Conservation (phyloP, 2,888 invertebrate species). For the Lymantria dispar region DNA sequence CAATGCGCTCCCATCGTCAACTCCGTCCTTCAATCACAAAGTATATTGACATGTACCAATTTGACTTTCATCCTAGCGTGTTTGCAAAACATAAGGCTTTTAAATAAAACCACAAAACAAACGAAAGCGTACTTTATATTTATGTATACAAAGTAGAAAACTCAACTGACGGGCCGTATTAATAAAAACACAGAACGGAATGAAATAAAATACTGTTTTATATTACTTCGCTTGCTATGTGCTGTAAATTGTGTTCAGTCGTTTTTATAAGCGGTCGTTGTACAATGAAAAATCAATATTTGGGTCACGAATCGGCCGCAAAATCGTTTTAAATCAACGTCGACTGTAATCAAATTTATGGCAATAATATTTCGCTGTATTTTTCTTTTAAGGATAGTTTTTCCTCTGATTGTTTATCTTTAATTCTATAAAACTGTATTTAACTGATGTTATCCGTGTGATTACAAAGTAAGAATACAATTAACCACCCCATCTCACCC, state of each 20-base stretch:
- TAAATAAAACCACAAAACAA: conserved; percentile 14
- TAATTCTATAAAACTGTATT: no score
- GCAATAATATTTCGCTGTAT: neutral
- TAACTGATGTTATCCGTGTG: no score
- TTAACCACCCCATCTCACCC: no score
- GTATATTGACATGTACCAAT: conserved; percentile 24
- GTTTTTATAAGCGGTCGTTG: conserved; percentile 20
- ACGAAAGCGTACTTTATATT: conserved; percentile 8
- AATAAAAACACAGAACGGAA: conserved; percentile 15
- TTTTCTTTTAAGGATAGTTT: no score
- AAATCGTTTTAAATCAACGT: conserved; percentile 24
- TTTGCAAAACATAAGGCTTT: conserved; percentile 27
- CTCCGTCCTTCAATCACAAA: conserved; percentile 14
- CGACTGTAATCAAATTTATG: conserved; percentile 1
- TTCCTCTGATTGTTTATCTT: no score
- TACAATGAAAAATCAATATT: conserved; percentile 36
- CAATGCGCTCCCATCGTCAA: neutral
- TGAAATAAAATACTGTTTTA: conserved; percentile 28
- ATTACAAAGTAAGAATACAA: no score
- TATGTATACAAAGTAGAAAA: conserved; percentile 12
- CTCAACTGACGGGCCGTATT: conserved; percentile 10
- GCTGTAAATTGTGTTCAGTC: conserved; percentile 5
- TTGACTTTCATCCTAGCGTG: conserved; percentile 31
- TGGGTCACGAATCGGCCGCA: conserved; percentile 33
- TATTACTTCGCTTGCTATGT: conserved; percentile 16